Evolutionary conservation across 37 sponge, comb jelly and placozoan genomes (phyloP), one percentile per base, ranked within the genome.

Genomic region (Tethya wilhelma): DNA sequence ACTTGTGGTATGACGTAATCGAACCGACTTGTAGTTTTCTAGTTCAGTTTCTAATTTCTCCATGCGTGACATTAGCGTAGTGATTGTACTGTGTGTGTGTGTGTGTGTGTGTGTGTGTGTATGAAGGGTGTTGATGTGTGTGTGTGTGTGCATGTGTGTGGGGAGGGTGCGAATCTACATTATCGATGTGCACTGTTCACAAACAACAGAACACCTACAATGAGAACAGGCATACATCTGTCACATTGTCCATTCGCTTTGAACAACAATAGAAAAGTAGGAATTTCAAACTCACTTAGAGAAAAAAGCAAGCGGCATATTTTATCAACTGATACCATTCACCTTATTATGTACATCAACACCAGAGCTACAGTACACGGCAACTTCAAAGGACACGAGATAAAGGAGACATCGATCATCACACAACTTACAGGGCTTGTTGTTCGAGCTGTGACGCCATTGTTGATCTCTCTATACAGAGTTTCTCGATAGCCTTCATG

Each of bases 61-160:
- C 71, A 88, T 82, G 3, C 88, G 76, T 19, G 88, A 88, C 7
- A 78, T 76, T 55, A 88, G 75, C n/a, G 83, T 74, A 5, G 88
- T 88, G 58, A 88, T 88, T 31, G 88, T 71, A 1, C 88, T 88
- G 46, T 39, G 70, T 69, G 45, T 19, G 25, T 22, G 7, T 32
- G 36, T 14, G 5, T 2, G 31, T 66, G 36, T 32, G 31, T 4
- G 22, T 66, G 30, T 4, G 29, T 25, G 11, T 45, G 53, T 19
- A 19, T 49, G 53, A 49, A 49, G 53, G 9, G 14, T 14, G 53
- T 49, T 49, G 14, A 49, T 49, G 53, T 49, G 53, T 49, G 33
- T 32, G 20, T 32, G 36, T 14, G 5, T 2, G 31, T 66, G 36
- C 34, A 66, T 4, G 22, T 66, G 30, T 4, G 22, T 32, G 9